Percentiles rank a stretch among this genome's conserved stretches.
Conservation (phyloP, 1,140 invertebrate genomes). For the Campoletis sonorensis region DNA sequence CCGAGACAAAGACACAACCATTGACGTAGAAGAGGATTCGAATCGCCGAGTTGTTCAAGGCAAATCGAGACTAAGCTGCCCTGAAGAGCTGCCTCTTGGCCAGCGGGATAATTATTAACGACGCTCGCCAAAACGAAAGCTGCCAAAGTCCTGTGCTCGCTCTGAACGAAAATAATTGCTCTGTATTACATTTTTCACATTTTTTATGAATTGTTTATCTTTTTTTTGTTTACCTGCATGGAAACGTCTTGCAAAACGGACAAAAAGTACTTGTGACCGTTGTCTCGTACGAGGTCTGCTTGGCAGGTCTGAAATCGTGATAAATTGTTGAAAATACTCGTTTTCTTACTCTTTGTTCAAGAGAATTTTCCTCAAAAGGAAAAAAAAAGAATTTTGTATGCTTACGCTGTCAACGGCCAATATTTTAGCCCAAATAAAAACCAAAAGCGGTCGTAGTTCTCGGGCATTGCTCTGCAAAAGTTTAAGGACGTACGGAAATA, state of each 20-base stretch:
- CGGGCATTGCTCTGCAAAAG: constrained; percentile 94
- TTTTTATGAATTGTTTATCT: too few relatives aligned
- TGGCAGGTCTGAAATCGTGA: constrained; percentile 88
- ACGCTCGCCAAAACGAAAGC: constrained; percentile 95
- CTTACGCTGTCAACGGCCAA: constrained; percentile 95
- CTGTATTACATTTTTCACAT: too few relatives aligned
- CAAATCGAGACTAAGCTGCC: constrained; percentile 93
- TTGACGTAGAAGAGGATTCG: constrained; percentile 85
- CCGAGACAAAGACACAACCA: constrained; percentile 97
- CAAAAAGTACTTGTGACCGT: constrained; percentile 96
- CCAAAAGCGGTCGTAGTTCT: constrained; percentile 93
- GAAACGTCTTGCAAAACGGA: constrained; percentile 90
- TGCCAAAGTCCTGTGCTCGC: constrained; percentile 91
- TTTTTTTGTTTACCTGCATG: constrained; percentile 81
- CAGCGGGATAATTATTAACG: constrained; percentile 91
- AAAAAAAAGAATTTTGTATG: constrained; percentile 56
- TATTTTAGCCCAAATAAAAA: constrained; percentile 99
- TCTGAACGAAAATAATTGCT: constrained; percentile 77
- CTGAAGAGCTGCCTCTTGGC: constrained; percentile 92
- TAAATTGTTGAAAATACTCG: constrained; percentile 22
- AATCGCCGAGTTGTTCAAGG: constrained; percentile 86
- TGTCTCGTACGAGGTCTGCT: constrained; percentile 95
- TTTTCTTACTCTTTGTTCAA: constrained; percentile 27
- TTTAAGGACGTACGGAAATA: constrained; percentile 99
- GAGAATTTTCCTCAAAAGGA: background rate